Percentiles rank a stretch among this genome's conserved stretches.
Evolutionary conservation across 2,113 vertebrate genomes (phyloP).

Genomic region (Paracanthobrama guichenoti): DNA sequence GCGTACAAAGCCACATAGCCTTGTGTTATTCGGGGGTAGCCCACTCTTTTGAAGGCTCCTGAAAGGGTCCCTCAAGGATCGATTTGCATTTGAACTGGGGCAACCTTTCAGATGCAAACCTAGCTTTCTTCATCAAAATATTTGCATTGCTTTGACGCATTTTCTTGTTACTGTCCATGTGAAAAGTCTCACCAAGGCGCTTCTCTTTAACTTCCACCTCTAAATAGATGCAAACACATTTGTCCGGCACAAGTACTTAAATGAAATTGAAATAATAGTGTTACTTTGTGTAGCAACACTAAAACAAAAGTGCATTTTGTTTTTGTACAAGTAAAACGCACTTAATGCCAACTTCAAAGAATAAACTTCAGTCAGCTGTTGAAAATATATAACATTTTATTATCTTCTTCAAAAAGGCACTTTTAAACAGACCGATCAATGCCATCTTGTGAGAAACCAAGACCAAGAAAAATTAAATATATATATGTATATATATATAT

Average conservation of each 20-base stretch:
- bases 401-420: slow-evolving; percentile 74
- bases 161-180: slow-evolving; percentile 42
- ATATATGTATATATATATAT: slow-evolving; percentile 59
- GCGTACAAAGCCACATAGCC: slow-evolving; percentile 37
- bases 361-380: slow-evolving; percentile 34
- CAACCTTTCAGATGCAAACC: slow-evolving; percentile 60
- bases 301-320: slow-evolving; percentile 11
- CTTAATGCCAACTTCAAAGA: slow-evolving; percentile 41
- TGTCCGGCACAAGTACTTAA: slow-evolving; percentile 1
- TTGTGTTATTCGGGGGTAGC: slow-evolving; percentile 41
- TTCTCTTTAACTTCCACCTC: slow-evolving; percentile 26
- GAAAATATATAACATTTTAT: slow-evolving; percentile 73
- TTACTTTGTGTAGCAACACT: slow-evolving; percentile 22
- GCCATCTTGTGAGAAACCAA: slow-evolving; percentile 63
- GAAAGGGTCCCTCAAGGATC: slow-evolving; percentile 52
- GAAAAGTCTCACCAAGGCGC: slow-evolving; percentile 21
- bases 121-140: slow-evolving; percentile 60
- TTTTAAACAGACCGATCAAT: slow-evolving; percentile 64
- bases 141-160: slow-evolving; percentile 62
- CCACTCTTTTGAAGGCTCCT: slow-evolving; percentile 48
- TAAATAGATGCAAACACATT: slow-evolving; percentile 18
- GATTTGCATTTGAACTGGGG: slow-evolving; percentile 59
- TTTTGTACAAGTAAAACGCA: neutral
- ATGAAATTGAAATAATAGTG: slow-evolving; percentile 17
- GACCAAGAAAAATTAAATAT: slow-evolving; percentile 79